phyloP scores from a whole-genome alignment of 2,888 invertebrate genomes.

The Ctena decussata region DNA sequence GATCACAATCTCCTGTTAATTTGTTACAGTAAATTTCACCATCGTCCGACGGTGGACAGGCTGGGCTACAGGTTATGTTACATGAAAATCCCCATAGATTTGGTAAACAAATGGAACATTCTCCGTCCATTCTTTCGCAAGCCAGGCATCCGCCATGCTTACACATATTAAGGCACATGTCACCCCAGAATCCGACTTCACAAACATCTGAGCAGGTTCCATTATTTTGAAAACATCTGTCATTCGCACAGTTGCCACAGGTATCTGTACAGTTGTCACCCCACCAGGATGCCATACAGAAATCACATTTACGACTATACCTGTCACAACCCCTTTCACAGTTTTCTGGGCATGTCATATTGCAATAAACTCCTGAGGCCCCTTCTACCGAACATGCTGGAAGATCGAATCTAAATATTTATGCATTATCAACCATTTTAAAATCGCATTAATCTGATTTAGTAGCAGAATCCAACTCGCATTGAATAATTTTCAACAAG shows the following conservation, averaged over 20 bases:
- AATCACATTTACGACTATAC: neutral
- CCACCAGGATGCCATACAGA: conserved; percentile 16
- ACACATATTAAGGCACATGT: conserved; percentile 15
- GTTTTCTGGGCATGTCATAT: conserved; percentile 23
- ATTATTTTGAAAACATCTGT: conserved; percentile 18
- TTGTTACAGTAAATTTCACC: conserved; percentile 23
- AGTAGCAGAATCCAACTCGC: no score
- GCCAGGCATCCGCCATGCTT: conserved; percentile 1
- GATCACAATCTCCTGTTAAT: conserved; percentile 23
- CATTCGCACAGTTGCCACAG: conserved; percentile 29
- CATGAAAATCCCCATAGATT: conserved; percentile 22
- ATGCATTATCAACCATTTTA: no score
- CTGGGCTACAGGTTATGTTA: conserved; percentile 16
- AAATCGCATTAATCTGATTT: no score
- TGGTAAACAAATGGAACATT: conserved; percentile 24
- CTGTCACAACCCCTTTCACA: conserved; percentile 32
- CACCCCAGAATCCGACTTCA: conserved; percentile 21
- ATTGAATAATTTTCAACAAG: no score
- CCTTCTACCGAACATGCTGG: neutral
- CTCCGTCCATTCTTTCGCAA: conserved; percentile 8
- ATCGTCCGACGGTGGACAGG: conserved; percentile 21
- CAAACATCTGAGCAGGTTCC: conserved; percentile 33
- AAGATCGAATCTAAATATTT: neutral
- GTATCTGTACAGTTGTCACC: conserved; percentile 14
- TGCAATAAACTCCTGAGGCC: conserved; percentile 32